A percentile compares a stretch with the other conserved stretches of the same genome.
These are phyloP conservation scores for Euura lappo DNA, from an alignment of 1,140 invertebrate species.

Conservation along the genomic window DNA sequence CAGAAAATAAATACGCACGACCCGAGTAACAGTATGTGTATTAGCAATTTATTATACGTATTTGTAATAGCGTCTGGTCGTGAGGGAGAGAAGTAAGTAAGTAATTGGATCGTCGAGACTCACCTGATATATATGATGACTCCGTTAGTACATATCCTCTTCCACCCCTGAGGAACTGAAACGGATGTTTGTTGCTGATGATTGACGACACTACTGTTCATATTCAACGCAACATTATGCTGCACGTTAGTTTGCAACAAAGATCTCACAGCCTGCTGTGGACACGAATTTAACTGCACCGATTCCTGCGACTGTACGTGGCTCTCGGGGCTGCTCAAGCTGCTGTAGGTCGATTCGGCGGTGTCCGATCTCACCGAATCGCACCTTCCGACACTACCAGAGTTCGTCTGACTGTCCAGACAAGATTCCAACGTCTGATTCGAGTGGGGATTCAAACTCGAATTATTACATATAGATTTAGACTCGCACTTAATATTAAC, in stretches of 20 bases:
- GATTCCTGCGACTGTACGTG: conserved; percentile 42
- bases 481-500: conserved; percentile 10
- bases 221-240: conserved; percentile 42
- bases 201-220: conserved; percentile 39
- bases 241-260: conserved; percentile 21
- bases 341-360: conserved; percentile 57
- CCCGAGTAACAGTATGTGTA: too few relatives aligned
- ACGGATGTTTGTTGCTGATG: conserved; percentile 38
- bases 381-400: conserved; percentile 32
- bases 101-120: background rate
- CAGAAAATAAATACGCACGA: too few relatives aligned
- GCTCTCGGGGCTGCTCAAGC: conserved; percentile 55
- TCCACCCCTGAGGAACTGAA: conserved; percentile 64
- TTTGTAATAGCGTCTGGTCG: too few relatives aligned
- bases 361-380: conserved; percentile 57
- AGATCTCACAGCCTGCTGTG: conserved; percentile 51
- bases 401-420: conserved; percentile 8
- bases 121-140: conserved; percentile 67
- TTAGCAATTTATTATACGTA: too few relatives aligned
- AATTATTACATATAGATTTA: conserved; percentile 16
- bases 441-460: conserved; percentile 13
- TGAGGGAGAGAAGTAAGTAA: too few relatives aligned
- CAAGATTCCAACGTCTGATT: conserved; percentile 7
- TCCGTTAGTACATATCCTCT: conserved; percentile 62
- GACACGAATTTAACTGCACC: conserved; percentile 40